Conservation (phyloP, 2,113 vertebrate species). For the Zosterops pallidus region DNA sequence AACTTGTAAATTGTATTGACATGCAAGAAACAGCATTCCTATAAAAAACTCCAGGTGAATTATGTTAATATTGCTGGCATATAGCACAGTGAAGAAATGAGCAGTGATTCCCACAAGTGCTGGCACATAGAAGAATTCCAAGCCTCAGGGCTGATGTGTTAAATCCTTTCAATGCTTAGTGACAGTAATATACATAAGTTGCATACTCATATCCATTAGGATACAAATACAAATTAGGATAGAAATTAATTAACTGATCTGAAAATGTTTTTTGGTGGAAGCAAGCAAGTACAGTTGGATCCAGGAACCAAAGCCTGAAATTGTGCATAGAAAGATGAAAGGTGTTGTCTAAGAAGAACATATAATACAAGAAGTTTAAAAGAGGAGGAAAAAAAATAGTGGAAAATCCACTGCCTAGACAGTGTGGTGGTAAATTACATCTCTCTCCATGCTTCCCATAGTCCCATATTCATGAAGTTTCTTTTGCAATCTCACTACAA, state of each 20-base stretch:
- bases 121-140: not conserved
- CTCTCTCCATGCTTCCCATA: not conserved
- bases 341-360: not conserved
- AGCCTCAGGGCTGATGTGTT: not conserved
- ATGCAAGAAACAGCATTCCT: not conserved
- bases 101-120: not conserved
- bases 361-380: not conserved
- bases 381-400: not conserved
- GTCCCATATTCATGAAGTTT: not conserved
- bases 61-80: not conserved
- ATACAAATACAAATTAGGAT: not conserved
- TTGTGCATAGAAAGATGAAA: not conserved
- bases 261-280: not conserved
- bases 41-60: not conserved
- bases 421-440: no score
- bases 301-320: not conserved
- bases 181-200: not conserved
- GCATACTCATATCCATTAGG: not conserved
- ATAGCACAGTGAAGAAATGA: not conserved
- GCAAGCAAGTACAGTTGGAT: not conserved
- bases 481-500: not conserved
- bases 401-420: not conserved
- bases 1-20: not conserved
- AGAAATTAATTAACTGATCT: conserved; percentile 12
- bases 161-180: not conserved